Evolutionary conservation across 2,888 invertebrate species (phyloP), one percentile per base, ranked within the genome.

Genomic region (Eustalomyia histrio): DNA sequence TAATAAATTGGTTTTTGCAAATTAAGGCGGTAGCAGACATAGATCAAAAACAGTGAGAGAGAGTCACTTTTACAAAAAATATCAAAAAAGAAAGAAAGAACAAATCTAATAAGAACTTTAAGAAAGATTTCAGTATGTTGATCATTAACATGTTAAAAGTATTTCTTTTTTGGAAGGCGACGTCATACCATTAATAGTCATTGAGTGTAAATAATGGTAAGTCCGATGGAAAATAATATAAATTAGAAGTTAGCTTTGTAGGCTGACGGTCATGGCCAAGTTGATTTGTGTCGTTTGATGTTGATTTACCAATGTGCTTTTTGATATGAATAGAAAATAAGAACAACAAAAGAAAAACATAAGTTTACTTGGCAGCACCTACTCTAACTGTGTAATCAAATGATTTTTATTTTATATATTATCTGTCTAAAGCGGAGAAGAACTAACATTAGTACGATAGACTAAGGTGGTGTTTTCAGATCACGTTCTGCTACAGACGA

Each of bases 251-350:
- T 24, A 52, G 8, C 35, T 47, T 18, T 55, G 72, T 60, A 72
- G 72, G 60, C 82, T 80, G 63, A 47, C 81, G 83, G 82, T 81
- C 78, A 79, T 83, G 75, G 83, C 71, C 76, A 80, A 58, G 76
- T 79, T 82, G 78, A 79, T 82, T 81, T 84, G 78, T 83, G 65
- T 68, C 80, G 64, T 79, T 73, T 57, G 71, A 60, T 73, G 68
- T 76, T 68, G 68, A 76, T 67, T 63, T 53, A 80, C 67, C 33
- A 63, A 55, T 72, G 67, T 29, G 39, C 10, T 50, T 43, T 58
- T 12, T 24, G 3, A 57, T 71, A 50, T 71, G 29, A 57, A 33
- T 35, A 39, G 33, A 17, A 52, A 29, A n/a, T 9, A 61, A 18
- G 8, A 7, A 21, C 14, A 58, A n/a, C 29, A 64, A 71, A 65